Evolutionary conservation across 2,888 invertebrate species (phyloP).

Genomic region (Germaria angustata): DNA sequence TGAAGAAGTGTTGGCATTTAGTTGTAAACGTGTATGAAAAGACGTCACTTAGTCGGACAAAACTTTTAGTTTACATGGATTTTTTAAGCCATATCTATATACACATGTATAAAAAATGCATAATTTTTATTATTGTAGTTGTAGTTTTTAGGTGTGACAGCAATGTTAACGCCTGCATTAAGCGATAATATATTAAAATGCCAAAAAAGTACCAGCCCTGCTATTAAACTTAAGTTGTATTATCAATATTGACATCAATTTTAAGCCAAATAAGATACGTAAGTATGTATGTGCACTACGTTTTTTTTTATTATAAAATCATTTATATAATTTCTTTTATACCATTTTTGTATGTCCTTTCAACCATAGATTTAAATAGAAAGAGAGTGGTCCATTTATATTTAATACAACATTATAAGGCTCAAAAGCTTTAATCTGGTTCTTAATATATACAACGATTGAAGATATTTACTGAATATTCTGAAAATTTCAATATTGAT

Average conservation of each 20-base stretch:
- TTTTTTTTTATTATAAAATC: constrained; percentile 19
- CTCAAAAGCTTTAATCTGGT: too few species aligned
- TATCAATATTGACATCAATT: constrained; percentile 69
- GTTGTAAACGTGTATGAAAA: background rate
- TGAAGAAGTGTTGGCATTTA: constrained; percentile 8
- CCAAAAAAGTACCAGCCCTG: constrained; percentile 67
- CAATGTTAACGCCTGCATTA: constrained; percentile 67
- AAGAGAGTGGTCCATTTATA: too few species aligned
- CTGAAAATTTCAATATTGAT: too few species aligned
- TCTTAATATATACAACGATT: too few species aligned
- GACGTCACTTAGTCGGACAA: constrained; percentile 52
- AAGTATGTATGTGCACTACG: background rate
- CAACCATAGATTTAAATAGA: too few species aligned
- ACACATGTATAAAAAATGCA: background rate
- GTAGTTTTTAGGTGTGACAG: constrained; percentile 58
- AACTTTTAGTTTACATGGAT: constrained; percentile 34
- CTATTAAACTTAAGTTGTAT: constrained; percentile 68
- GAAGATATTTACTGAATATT: too few species aligned
- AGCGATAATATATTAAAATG: constrained; percentile 69
- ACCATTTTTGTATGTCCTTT: background rate
- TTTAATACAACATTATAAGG: too few species aligned
- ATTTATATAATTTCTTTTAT: constrained; percentile 15
- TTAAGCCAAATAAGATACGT: constrained; percentile 35
- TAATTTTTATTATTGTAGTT: constrained; percentile 38
- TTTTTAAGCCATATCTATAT: background rate